Percentiles rank a stretch among this genome's conserved stretches.
phyloP scores from a whole-genome alignment of 2,113 vertebrate genomes.

The Carollia perspicillata region DNA sequence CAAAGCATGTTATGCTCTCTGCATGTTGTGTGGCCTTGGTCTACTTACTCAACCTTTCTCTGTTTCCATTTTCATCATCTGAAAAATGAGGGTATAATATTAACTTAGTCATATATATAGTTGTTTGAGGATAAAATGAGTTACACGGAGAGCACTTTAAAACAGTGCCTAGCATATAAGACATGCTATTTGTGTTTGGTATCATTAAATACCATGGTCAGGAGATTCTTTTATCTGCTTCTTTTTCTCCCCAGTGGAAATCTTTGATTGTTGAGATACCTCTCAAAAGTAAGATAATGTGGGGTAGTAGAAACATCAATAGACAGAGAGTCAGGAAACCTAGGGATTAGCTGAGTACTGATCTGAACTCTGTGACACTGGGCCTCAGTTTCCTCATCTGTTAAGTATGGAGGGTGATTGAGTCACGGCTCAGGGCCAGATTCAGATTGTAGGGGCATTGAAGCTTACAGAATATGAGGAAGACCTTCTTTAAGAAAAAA shows the following conservation, averaged over 20 bases:
- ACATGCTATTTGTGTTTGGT: neutral
- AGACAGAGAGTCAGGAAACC: neutral
- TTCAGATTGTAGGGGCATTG: neutral
- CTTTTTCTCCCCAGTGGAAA: neutral
- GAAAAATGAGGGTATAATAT: neutral
- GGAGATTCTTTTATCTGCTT: neutral
- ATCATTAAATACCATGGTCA: neutral
- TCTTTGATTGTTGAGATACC: conserved; percentile 31
- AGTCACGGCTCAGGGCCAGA: neutral
- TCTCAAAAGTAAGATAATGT: neutral
- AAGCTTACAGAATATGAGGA: neutral
- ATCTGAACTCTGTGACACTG: neutral
- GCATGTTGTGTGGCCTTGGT: neutral
- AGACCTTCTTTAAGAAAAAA: neutral
- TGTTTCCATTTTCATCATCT: neutral
- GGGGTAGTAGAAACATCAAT: neutral
- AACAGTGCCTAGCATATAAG: neutral
- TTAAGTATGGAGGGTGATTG: neutral
- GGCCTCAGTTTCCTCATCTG: neutral
- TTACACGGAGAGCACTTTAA: neutral
- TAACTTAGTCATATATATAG: neutral
- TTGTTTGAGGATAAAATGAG: neutral
- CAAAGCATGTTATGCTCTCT: neutral
- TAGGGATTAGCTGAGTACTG: neutral
- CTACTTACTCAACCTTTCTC: neutral